Percentiles rank a stretch among this genome's conserved stretches.
phyloP scores from a whole-genome alignment of 2,113 vertebrate genomes.

The Coreoperca whiteheadi region DNA sequence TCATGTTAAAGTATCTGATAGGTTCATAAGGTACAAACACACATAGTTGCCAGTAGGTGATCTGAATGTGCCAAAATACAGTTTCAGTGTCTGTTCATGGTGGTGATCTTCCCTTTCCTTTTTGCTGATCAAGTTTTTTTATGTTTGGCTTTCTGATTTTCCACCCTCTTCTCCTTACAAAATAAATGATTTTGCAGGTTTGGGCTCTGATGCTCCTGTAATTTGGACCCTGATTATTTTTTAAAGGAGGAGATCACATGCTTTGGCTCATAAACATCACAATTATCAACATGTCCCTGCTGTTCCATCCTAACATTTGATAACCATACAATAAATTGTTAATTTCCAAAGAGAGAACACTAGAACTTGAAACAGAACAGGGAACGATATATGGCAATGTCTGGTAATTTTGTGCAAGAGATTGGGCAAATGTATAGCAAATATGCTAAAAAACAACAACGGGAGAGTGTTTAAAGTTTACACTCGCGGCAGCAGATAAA shows the following conservation, averaged over 20 bases:
- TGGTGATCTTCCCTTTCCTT: slow-evolving; percentile 17
- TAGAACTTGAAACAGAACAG: neutral
- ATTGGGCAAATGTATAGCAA: neutral
- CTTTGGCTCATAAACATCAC: neutral
- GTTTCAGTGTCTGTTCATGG: neutral
- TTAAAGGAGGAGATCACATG: neutral
- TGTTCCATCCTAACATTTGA: slow-evolving; percentile 5
- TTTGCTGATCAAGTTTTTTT: slow-evolving; percentile 3
- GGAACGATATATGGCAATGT: neutral
- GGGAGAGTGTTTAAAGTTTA: neutral
- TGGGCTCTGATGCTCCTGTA: neutral
- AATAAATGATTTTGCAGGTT: slow-evolving; percentile 34
- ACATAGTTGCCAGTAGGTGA: neutral
- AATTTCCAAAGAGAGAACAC: neutral
- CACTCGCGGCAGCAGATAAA: neutral
- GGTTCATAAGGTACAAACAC: slow-evolving; percentile 1
- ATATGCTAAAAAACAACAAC: neutral
- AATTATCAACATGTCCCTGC: neutral
- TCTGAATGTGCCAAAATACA: slow-evolving; percentile 6
- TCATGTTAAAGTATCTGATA: neutral
- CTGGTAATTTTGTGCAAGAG: neutral
- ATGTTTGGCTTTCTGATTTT: slow-evolving; percentile 28
- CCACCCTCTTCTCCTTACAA: neutral
- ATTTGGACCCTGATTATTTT: slow-evolving; percentile 8
- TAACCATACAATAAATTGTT: neutral